A percentile compares a stretch with the other conserved stretches of the same genome.
These are phyloP conservation scores for Drosophila asahinai DNA, from an alignment of 1,140 invertebrate species.

Conservation along the genomic window DNA sequence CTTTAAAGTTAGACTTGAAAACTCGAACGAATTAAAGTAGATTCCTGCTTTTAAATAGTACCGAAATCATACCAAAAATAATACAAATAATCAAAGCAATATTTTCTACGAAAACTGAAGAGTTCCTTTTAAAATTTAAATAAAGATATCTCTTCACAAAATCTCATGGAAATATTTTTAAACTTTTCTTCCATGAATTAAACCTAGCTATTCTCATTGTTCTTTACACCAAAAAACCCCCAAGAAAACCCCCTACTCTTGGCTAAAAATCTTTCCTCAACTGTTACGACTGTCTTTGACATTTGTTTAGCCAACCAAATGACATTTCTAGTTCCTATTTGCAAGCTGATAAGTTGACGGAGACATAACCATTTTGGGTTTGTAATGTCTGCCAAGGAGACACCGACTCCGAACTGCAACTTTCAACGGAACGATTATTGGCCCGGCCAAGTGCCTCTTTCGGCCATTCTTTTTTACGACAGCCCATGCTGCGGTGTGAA, in stretches of 20 bases:
- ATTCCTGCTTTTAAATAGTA: too few relatives aligned
- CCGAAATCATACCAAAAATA: too few relatives aligned
- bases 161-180: neutral
- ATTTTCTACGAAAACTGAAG: too few relatives aligned
- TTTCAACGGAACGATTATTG: slow-evolving; percentile 64
- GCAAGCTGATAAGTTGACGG: slow-evolving; percentile 28
- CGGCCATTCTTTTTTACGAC: slow-evolving; percentile 70
- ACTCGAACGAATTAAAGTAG: too few relatives aligned
- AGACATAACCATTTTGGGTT: slow-evolving; percentile 41
- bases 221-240: neutral
- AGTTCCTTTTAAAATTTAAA: too few relatives aligned
- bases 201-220: neutral
- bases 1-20: too few relatives aligned
- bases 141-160: neutral
- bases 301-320: slow-evolving; percentile 17
- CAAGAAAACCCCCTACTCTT: neutral
- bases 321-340: slow-evolving; percentile 6
- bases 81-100: too few relatives aligned
- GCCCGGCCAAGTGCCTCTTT: slow-evolving; percentile 58
- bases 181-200: neutral
- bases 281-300: slow-evolving; percentile 10
- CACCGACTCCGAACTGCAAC: slow-evolving; percentile 1
- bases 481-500: slow-evolving; percentile 37
- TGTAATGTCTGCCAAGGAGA: slow-evolving; percentile 33
- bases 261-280: slow-evolving; percentile 6